Percentiles rank a stretch among this genome's conserved stretches.
Conservation (phyloP, 2,113 vertebrate species). For the Lichenostomus cassidix region DNA sequence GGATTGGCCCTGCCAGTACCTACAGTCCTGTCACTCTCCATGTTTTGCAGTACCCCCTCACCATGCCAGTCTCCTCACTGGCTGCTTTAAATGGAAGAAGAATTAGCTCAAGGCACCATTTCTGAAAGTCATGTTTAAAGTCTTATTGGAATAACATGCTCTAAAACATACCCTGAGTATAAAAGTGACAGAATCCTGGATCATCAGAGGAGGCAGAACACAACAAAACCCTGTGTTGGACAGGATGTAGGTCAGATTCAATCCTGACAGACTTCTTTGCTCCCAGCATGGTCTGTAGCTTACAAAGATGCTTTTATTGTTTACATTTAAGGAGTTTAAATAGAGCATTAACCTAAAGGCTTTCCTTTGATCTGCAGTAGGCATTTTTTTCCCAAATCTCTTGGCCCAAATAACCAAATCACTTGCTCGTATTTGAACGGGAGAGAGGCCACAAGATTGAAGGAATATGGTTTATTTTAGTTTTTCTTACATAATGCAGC, state of each 20-base stretch:
- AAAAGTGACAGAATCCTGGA: neutral
- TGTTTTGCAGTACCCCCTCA: neutral
- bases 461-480: neutral
- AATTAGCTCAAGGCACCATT: neutral
- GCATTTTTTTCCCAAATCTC: neutral
- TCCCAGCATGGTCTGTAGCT: rapidly evolving
- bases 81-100: neutral
- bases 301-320: neutral
- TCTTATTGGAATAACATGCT: neutral
- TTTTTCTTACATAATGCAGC: neutral
- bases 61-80: neutral
- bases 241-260: neutral
- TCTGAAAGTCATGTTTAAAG: neutral
- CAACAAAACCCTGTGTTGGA: neutral
- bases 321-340: neutral
- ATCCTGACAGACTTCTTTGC: neutral
- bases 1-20: neutral
- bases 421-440: neutral
- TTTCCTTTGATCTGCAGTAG: neutral
- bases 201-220: neutral
- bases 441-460: neutral
- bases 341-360: neutral
- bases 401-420: neutral
- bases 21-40: rapidly evolving
- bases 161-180: neutral